Conservation (phyloP, 2,113 vertebrate species). For the Sakesphorus luctuosus region DNA sequence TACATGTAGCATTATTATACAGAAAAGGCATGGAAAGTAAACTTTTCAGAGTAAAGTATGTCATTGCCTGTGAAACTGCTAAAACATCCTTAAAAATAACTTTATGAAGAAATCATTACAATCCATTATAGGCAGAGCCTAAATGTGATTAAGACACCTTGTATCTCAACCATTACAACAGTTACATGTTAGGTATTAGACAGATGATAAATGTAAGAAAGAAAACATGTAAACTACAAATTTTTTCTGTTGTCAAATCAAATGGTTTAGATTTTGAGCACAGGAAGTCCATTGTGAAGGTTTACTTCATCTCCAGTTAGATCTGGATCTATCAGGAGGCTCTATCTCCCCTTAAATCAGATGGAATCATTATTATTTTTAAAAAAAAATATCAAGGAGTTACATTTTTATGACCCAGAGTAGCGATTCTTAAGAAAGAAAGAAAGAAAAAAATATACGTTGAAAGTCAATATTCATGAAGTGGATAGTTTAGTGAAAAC, state of each 20-base stretch:
- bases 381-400: background rate
- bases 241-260: rapidly evolving
- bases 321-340: background rate
- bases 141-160: background rate
- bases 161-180: background rate
- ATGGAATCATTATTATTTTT: background rate
- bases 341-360: background rate
- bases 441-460: background rate
- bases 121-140: background rate
- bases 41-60: background rate
- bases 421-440: background rate
- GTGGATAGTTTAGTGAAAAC: background rate
- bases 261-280: background rate
- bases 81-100: background rate
- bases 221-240: background rate
- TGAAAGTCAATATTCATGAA: background rate
- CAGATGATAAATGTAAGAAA: background rate
- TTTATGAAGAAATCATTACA: background rate
- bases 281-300: background rate
- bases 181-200: background rate
- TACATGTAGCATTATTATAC: background rate
- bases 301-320: background rate
- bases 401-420: background rate
- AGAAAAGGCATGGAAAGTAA: background rate
- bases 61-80: background rate